These are phyloP conservation scores for Axinella damicornis DNA, from an alignment of 37 sponge, comb jelly and placozoan species.

Conservation along the genomic window DNA sequence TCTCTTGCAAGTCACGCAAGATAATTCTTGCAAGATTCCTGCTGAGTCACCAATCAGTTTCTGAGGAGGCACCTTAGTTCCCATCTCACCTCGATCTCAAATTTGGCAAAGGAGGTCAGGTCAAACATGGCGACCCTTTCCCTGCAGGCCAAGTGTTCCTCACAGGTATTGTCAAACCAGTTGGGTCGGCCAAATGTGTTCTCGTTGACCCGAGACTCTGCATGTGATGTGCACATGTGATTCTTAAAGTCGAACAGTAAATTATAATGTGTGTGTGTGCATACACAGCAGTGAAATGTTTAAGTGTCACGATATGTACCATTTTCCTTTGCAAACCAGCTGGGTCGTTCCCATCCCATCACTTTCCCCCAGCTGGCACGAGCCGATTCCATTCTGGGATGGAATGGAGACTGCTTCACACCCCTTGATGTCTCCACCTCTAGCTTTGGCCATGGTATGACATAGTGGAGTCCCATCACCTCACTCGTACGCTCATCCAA, in stretches of 20 bases:
- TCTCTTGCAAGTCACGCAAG: too few species aligned
- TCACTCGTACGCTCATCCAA: constrained; percentile 35
- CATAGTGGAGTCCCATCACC: constrained; percentile 32
- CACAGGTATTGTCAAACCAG: constrained; percentile 64
- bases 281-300: not conserved
- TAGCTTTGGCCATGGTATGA: constrained; percentile 47
- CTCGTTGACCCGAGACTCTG: constrained; percentile 31
- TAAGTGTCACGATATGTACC: not conserved
- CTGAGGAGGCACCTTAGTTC: too few species aligned
- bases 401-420: constrained; percentile 48
- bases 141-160: constrained; percentile 74
- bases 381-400: constrained; percentile 32
- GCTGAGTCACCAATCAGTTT: too few species aligned
- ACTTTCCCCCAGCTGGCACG: constrained; percentile 59
- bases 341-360: constrained; percentile 85
- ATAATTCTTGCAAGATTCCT: too few species aligned
- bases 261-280: not conserved
- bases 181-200: constrained; percentile 68
- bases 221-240: not conserved
- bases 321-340: constrained; percentile 68
- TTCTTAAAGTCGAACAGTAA: too few species aligned
- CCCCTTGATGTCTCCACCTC: constrained; percentile 26
- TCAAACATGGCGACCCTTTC: constrained; percentile 81
- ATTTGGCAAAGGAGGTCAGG: constrained; percentile 82
- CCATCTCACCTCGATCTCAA: constrained; percentile 60